These are phyloP conservation scores for Chloroclysta siterata DNA, from an alignment of 2,888 invertebrate genomes.

Conservation along the genomic window DNA sequence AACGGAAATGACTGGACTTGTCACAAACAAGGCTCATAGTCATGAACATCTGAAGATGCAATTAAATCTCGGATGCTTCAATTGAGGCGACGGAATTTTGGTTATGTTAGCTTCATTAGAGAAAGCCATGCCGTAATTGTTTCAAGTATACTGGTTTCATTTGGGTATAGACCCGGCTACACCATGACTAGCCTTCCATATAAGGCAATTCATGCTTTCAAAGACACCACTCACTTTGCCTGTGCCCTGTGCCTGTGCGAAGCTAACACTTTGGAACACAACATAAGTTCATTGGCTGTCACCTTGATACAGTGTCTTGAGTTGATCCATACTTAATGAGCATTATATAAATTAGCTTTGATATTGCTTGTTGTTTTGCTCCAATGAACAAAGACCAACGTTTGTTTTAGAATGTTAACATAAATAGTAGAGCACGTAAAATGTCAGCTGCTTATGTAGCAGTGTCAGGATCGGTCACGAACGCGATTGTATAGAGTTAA, in stretches of 20 bases:
- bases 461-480: conserved; percentile 29
- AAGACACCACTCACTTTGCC: conserved; percentile 5
- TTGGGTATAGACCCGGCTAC: neutral
- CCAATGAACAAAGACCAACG: neutral
- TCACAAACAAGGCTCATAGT: conserved; percentile 40
- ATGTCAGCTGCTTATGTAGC: conserved; percentile 26
- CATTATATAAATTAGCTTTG: neutral
- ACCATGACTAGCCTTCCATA: conserved; percentile 5
- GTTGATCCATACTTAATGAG: neutral
- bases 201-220: conserved; percentile 15
- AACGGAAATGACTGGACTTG: conserved; percentile 56
- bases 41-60: conserved; percentile 14
- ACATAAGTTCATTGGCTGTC: neutral
- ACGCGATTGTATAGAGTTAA: conserved; percentile 29
- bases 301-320: neutral
- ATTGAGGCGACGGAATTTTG: conserved; percentile 2
- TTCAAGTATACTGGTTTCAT: conserved; percentile 7
- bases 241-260: neutral
- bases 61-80: conserved; percentile 22
- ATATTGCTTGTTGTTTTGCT: neutral
- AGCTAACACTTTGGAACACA: neutral
- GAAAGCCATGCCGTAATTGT: conserved; percentile 2
- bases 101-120: neutral
- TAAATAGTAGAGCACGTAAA: conserved; percentile 13
- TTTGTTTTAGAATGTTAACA: conserved; percentile 8